phyloP scores from a whole-genome alignment of 2,888 invertebrate species.

The Drosophila pegasa region DNA sequence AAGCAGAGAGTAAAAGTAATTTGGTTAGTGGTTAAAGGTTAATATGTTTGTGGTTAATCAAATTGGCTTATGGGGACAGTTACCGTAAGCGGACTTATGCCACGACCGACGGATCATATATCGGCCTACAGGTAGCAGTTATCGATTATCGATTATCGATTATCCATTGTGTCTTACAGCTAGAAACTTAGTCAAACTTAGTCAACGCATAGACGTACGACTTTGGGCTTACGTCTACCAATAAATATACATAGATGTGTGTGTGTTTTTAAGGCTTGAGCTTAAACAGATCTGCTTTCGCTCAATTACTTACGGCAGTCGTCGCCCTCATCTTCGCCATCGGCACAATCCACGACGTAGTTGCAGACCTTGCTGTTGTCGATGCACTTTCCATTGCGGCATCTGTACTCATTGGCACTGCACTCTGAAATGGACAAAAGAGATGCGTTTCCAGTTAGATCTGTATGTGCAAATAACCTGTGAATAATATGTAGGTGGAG shows the following conservation, averaged over 20 bases:
- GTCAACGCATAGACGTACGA: slow-evolving; percentile 40
- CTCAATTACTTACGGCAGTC: slow-evolving; percentile 83
- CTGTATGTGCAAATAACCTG: background rate
- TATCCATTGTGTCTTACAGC: slow-evolving; percentile 29
- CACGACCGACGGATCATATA: slow-evolving; percentile 11
- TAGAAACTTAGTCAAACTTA: slow-evolving; percentile 55
- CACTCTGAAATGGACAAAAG: slow-evolving; percentile 85
- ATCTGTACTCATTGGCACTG: slow-evolving; percentile 86
- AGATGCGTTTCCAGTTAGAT: background rate
- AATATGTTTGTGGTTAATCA: slow-evolving; percentile 23
- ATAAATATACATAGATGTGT: slow-evolving; percentile 10
- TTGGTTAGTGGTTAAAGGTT: slow-evolving; percentile 52
- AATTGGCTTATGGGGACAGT: slow-evolving; percentile 6
- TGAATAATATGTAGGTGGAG: too few species aligned
- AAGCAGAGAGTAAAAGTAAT: slow-evolving; percentile 36
- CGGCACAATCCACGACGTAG: slow-evolving; percentile 86
- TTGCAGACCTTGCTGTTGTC: slow-evolving; percentile 86
- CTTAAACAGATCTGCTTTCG: background rate
- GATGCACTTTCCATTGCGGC: slow-evolving; percentile 88
- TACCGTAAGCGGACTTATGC: slow-evolving; percentile 42
- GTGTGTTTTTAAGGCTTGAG: slow-evolving; percentile 1
- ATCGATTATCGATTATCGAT: slow-evolving; percentile 23
- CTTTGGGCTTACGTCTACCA: slow-evolving; percentile 36
- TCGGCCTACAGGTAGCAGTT: slow-evolving; percentile 8
- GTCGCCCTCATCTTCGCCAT: slow-evolving; percentile 87